A percentile compares a stretch with the other conserved stretches of the same genome.
Conservation (phyloP, 2,797 vertebrate genomes). For the Premnoplex brunnescens region DNA sequence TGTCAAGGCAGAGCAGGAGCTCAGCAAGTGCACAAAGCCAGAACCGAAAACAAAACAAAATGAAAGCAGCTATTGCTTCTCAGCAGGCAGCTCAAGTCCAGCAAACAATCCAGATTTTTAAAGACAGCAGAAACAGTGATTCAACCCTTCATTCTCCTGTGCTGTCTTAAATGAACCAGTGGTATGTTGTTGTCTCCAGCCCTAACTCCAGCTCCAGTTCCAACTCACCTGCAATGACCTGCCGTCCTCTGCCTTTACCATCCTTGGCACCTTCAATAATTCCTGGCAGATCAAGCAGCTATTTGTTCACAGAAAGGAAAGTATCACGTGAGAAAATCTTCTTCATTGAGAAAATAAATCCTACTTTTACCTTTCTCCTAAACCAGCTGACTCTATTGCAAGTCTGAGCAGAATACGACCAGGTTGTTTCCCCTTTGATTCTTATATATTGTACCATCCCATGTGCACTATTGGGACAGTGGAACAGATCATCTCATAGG, state of each 20-base stretch:
- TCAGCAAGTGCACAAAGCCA: background rate
- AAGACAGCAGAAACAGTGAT: background rate
- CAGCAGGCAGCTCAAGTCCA: background rate
- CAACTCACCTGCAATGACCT: conserved; percentile 93
- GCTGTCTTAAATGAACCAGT: background rate
- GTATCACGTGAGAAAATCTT: background rate
- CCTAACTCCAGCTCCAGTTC: background rate
- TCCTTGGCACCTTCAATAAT: conserved; percentile 99
- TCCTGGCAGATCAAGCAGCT: conserved; percentile 96
- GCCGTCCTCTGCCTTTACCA: conserved; percentile 95
- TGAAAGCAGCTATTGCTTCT: background rate
- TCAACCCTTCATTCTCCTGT: background rate
- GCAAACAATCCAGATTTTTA: background rate
- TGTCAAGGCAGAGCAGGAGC: background rate
- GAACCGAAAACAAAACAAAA: background rate
- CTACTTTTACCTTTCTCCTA: background rate
- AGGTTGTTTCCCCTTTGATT: background rate
- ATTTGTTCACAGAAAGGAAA: background rate
- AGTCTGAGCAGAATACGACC: background rate
- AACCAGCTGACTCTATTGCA: background rate
- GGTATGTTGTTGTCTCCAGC: background rate
- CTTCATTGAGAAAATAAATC: background rate
- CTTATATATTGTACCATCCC: background rate
- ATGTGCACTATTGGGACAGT: fast-evolving
- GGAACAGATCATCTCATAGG: background rate